Evolutionary conservation across 2,888 invertebrate genomes (phyloP), one percentile per base, ranked within the genome.

Genomic region (Rhyacophila evoluta): DNA sequence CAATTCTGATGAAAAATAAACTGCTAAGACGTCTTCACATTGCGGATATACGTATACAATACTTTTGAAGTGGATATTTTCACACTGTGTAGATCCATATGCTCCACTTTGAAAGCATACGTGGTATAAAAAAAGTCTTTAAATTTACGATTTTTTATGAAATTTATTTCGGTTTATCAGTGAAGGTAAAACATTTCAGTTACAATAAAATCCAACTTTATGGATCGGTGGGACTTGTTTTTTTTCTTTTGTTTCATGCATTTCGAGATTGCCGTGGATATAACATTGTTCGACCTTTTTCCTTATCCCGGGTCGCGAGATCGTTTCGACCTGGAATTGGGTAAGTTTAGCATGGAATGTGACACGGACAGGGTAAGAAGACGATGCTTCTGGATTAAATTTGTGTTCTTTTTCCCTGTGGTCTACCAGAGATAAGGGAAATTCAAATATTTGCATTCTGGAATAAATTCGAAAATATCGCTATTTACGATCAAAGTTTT

Each of bases 201-300:
- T n/a, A n/a, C n/a, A n/a, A n/a, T n/a, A n/a, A n/a, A n/a, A 33
- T 33, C 29, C 6, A 6, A 25, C 10, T 55, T 55, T 55, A 55
- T 55, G 55, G 19, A 19, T 55, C 15, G 12, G n/a, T 39, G 39
- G 1, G 15, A 39, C 15, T 55, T 55, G 41, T 25, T 55, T 25
- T 55, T 55, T 55, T n/a, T n/a, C n/a, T 25, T 55, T 39, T 41
- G 41, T 41, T 41, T 41, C 41, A 4, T 41, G 15, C 1, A 19
- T 55, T 19, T 19, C 55, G 19, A 10, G 55, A 55, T 41, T 41
- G 41, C 12, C 15, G 8, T 25, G 55, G 19, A 25, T 55, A 15
- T 55, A 55, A 55, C 55, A 55, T 55, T 55, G 55, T 55, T 55
- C 55, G 55, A 55, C 55, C 55, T 55, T 55, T 55, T 19, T 19